A percentile compares a stretch with the other conserved stretches of the same genome.
These are phyloP conservation scores for Catocala nupta DNA, from an alignment of 2,888 invertebrate genomes.

Conservation along the genomic window DNA sequence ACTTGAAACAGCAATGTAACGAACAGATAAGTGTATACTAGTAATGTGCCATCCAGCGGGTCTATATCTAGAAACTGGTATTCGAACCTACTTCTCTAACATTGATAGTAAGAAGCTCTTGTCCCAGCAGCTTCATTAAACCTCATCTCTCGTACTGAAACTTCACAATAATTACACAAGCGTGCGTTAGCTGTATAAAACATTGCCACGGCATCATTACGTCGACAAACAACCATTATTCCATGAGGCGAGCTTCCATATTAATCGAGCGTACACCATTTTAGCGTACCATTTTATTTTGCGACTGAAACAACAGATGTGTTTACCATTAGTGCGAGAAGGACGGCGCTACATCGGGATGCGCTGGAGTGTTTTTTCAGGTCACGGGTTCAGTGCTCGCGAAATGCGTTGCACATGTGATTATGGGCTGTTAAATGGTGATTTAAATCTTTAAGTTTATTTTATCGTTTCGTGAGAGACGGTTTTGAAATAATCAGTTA, in stretches of 20 bases:
- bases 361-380: slow-evolving; percentile 63
- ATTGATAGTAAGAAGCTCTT: too few relatives aligned
- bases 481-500: slow-evolving; percentile 10
- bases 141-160: too few relatives aligned
- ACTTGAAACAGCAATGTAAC: too few relatives aligned
- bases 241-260: slow-evolving; percentile 13
- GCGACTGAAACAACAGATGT: slow-evolving; percentile 10
- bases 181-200: too few relatives aligned
- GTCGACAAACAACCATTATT: slow-evolving; percentile 15
- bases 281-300: slow-evolving; percentile 16
- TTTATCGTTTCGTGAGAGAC: slow-evolving; percentile 10
- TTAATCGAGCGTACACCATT: slow-evolving; percentile 15
- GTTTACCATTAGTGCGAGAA: slow-evolving; percentile 10
- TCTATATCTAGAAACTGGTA: too few relatives aligned
- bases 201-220: slow-evolving; percentile 1
- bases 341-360: slow-evolving; percentile 30
- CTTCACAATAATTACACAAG: too few relatives aligned
- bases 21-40: too few relatives aligned
- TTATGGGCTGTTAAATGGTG: slow-evolving; percentile 24
- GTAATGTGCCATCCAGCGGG: too few relatives aligned
- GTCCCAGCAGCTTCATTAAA: too few relatives aligned
- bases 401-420: slow-evolving; percentile 50
- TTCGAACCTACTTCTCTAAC: too few relatives aligned
- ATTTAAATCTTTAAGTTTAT: slow-evolving; percentile 12
- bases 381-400: slow-evolving; percentile 66